Conservation (phyloP, 2,888 invertebrate species). For the Ophioninae sp. region DNA sequence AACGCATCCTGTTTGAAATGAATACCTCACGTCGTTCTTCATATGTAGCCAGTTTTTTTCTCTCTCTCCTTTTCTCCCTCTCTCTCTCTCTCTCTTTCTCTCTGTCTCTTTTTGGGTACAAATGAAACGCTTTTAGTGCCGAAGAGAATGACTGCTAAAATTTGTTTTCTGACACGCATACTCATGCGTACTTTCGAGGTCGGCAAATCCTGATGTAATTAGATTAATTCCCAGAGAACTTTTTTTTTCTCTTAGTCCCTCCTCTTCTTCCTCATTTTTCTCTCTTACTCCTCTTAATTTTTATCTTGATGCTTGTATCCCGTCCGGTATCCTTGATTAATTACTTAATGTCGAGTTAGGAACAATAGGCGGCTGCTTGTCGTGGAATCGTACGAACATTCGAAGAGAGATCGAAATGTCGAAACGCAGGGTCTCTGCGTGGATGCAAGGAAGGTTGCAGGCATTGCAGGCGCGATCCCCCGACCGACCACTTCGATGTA, state of each 20-base stretch:
- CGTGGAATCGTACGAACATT: constrained; percentile 8
- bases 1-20: constrained; percentile 32
- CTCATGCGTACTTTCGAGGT: constrained; percentile 48
- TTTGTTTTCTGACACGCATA: constrained; percentile 18
- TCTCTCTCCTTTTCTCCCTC: background rate
- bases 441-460: constrained; percentile 24
- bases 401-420: background rate
- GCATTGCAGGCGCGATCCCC: constrained; percentile 31
- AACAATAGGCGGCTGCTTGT: constrained; percentile 8
- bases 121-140: background rate
- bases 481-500: background rate
- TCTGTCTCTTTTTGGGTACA: constrained; percentile 6
- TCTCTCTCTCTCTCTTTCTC: background rate
- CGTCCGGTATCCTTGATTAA: constrained; percentile 23
- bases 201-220: constrained; percentile 57
- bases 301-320: constrained; percentile 5
- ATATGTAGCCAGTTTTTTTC: background rate
- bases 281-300: no score
- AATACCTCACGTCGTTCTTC: background rate
- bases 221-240: constrained; percentile 57
- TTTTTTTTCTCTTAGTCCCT: constrained; percentile 29
- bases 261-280: background rate
- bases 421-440: background rate
- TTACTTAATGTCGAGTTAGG: constrained; percentile 26
- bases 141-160: constrained; percentile 21